These are phyloP conservation scores for Papilio elwesi DNA, from an alignment of 2,888 invertebrate species.

Conservation along the genomic window DNA sequence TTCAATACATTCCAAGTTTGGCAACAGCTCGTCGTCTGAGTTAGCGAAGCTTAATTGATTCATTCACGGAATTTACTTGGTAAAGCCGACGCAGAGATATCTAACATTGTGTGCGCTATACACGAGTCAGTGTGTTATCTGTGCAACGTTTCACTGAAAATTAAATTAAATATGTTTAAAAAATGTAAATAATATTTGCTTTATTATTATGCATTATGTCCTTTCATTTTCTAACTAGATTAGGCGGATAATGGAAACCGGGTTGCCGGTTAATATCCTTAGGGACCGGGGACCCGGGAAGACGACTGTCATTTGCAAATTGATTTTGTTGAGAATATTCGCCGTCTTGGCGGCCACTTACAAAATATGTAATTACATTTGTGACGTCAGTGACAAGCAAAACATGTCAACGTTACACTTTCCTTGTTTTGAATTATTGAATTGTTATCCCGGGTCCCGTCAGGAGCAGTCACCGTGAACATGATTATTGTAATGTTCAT, in stretches of 20 bases:
- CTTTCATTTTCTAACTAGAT: slow-evolving; percentile 18
- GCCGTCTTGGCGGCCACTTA: slow-evolving; percentile 7
- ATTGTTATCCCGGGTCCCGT: neutral
- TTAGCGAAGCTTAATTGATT: slow-evolving; percentile 19
- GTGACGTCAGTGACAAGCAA: slow-evolving; percentile 16
- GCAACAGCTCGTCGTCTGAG: neutral
- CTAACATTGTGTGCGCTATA: no score
- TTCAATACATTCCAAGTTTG: slow-evolving; percentile 15
- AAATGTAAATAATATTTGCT: neutral
- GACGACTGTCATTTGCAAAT: slow-evolving; percentile 31
- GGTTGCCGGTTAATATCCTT: slow-evolving; percentile 16
- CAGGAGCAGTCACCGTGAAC: neutral
- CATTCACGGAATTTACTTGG: slow-evolving; percentile 12
- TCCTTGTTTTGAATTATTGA: slow-evolving; percentile 11
- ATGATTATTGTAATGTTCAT: neutral
- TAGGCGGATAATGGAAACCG: slow-evolving; percentile 24
- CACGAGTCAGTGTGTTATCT: neutral
- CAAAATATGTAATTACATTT: slow-evolving; percentile 26
- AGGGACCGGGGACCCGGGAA: slow-evolving; percentile 16
- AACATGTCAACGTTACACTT: neutral
- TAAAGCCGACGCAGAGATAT: neutral
- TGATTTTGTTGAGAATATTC: slow-evolving; percentile 11
- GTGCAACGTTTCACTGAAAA: neutral
- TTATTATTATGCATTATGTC: slow-evolving; percentile 18
- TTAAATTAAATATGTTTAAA: no score